Evolutionary conservation across 2,113 vertebrate genomes (phyloP), one percentile per base, ranked within the genome.

Genomic region (Setophaga kirtlandii): DNA sequence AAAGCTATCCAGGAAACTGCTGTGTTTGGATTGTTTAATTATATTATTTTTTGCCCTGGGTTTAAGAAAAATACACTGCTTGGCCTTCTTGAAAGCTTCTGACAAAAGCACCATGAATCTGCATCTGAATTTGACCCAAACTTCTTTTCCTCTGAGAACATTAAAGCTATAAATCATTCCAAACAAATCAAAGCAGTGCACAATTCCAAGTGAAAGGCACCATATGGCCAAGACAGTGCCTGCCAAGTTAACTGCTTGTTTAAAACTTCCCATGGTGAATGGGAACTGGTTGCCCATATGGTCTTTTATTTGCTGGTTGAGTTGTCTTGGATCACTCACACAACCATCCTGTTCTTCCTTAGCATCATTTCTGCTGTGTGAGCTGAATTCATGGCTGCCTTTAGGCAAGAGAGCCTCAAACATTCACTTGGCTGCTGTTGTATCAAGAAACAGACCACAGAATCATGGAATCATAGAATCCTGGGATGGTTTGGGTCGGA

Each of bases 211-310:
- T 83, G 92, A 95, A 84, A 93, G 88, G 90, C 53, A 93, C 94
- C 94, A 89, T 83, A 94, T 94, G 96, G 75, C 68, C 88, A 71
- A 41, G 15, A 21, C 27, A 53, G 62, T 13, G 76, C 76, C 73
- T 95, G 96, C 96, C 94, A 95, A 97, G 39, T 81, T 56, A 81
- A 64, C 83, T 67, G 88, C 83, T 92, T 78, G 93, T 83, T 77
- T 93, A 68, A 87, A 86, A 74, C 76, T 58, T 86, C 90, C 79
- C 15, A 0, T 81, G 85, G 92, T 63, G 69, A 83, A 77, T n/a
- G 90, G 39, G 31, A 93, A 68, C 83, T 86, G 79, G 19, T 56
- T 60, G 79, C 46, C 92, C 96, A 94, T 70, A 83, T 96, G 94
- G 92, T 60, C 11, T 13, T 44, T 92, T 74, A 81, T 96, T 83